These are phyloP conservation scores for Heliconius aoede DNA, from an alignment of 2,888 invertebrate genomes.

Conservation along the genomic window DNA sequence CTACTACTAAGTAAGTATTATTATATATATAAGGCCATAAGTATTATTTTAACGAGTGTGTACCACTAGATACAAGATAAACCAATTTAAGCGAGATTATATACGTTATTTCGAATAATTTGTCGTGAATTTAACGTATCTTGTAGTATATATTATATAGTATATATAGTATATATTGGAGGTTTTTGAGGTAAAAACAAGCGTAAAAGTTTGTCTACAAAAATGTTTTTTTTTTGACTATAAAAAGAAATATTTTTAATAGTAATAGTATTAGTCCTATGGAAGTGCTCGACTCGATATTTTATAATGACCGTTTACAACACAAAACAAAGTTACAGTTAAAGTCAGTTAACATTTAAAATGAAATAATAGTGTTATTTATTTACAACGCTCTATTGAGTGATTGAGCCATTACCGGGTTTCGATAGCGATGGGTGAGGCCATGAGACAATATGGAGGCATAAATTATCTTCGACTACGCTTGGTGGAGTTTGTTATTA, in stretches of 20 bases:
- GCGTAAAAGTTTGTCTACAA: not conserved
- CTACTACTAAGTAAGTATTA: too few species aligned
- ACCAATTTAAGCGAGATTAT: conserved; percentile 46
- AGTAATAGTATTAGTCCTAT: too few species aligned
- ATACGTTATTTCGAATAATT: conserved; percentile 52
- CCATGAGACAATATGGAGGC: conserved; percentile 36
- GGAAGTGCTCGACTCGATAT: too few species aligned
- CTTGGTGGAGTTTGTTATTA: conserved; percentile 17
- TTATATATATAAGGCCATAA: too few species aligned
- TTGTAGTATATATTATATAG: too few species aligned
- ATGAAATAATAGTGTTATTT: conserved; percentile 42
- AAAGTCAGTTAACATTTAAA: conserved; percentile 31
- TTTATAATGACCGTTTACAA: too few species aligned
- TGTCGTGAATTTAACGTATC: conserved; percentile 65
- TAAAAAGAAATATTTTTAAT: too few species aligned
- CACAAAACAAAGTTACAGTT: conserved; percentile 12
- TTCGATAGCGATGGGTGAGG: conserved; percentile 39
- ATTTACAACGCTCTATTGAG: conserved; percentile 40
- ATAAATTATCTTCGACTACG: conserved; percentile 38
- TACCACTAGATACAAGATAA: not conserved
- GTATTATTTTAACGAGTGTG: not conserved
- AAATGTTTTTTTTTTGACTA: not conserved
- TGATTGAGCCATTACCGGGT: conserved; percentile 46
- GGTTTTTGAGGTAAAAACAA: conserved; percentile 1
- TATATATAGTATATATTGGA: too few species aligned